Conservation (phyloP, 2,113 vertebrate species). For the Zosterops pallidus region DNA sequence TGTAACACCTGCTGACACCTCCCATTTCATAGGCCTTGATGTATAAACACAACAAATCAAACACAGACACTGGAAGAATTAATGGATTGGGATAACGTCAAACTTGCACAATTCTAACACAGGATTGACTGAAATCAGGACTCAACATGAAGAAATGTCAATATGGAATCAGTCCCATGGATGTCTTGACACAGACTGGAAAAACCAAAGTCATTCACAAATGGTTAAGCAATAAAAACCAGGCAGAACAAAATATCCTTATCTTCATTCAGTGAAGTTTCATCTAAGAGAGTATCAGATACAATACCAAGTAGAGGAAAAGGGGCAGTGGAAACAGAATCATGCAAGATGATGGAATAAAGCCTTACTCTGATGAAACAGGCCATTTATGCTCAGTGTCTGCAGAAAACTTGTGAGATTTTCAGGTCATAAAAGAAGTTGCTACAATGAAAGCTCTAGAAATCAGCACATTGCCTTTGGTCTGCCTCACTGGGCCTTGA, state of each 20-base stretch:
- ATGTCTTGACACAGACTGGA: neutral
- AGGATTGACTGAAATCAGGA: neutral
- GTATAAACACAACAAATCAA: neutral
- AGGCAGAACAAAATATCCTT: neutral
- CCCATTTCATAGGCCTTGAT: neutral
- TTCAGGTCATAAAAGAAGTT: neutral
- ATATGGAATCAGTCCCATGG: neutral
- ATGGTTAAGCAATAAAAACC: neutral
- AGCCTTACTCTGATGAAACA: neutral
- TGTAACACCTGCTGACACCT: neutral
- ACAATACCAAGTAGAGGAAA: neutral
- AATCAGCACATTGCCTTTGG: neutral
- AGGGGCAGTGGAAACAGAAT: neutral
- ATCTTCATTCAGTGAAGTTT: neutral
- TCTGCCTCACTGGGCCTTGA: neutral
- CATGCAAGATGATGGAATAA: neutral
- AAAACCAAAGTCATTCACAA: neutral
- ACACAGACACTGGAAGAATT: neutral
- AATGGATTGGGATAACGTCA: neutral
- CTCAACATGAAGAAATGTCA: neutral
- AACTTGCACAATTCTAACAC: neutral
- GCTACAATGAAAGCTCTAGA: neutral
- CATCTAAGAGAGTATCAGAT: neutral
- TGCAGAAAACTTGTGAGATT: neutral
- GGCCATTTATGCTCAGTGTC: no score